Percentiles rank a stretch among this genome's conserved stretches.
Evolutionary conservation across 2,888 invertebrate species (phyloP).

Genomic region (Apamea anceps): DNA sequence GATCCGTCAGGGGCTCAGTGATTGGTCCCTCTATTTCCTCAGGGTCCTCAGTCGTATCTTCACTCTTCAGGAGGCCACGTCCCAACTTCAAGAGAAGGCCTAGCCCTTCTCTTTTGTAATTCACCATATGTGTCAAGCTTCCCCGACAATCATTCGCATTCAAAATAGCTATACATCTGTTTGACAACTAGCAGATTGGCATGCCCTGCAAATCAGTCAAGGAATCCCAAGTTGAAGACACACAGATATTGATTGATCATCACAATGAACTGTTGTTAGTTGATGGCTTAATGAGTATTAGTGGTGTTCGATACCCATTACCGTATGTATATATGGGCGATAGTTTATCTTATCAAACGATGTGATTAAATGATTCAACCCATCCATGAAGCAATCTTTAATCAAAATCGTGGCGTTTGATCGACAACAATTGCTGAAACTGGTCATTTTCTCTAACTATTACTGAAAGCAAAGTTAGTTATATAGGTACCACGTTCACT

Average conservation of each 20-base stretch:
- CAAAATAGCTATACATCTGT: conserved; percentile 83
- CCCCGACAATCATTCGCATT: conserved; percentile 82
- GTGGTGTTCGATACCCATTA: conserved; percentile 75
- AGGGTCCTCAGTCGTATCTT: conserved; percentile 75
- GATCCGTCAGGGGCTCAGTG: conserved; percentile 63
- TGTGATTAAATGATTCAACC: conserved; percentile 79
- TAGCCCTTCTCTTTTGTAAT: conserved; percentile 85
- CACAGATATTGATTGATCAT: conserved; percentile 87
- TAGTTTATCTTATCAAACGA: conserved; percentile 82
- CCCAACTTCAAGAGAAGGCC: conserved; percentile 85
- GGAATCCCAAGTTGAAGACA: conserved; percentile 89
- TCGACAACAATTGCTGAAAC: conserved; percentile 52
- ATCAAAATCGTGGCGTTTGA: conserved; percentile 75
- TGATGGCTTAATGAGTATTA: conserved; percentile 78
- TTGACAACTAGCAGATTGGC: conserved; percentile 84
- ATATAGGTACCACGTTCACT: conserved; percentile 74
- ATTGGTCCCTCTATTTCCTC: conserved; percentile 67
- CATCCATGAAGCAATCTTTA: conserved; percentile 78
- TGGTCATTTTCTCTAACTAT: conserved; percentile 52
- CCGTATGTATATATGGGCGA: conserved; percentile 76
- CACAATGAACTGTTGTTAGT: conserved; percentile 80
- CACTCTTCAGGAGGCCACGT: conserved; percentile 75
- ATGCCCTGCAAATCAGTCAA: conserved; percentile 90
- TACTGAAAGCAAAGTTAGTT: conserved; percentile 60
- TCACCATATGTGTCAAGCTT: conserved; percentile 86